Evolutionary conservation across 2,113 vertebrate species (phyloP).

Genomic region (Beaufortia kweichowensis): DNA sequence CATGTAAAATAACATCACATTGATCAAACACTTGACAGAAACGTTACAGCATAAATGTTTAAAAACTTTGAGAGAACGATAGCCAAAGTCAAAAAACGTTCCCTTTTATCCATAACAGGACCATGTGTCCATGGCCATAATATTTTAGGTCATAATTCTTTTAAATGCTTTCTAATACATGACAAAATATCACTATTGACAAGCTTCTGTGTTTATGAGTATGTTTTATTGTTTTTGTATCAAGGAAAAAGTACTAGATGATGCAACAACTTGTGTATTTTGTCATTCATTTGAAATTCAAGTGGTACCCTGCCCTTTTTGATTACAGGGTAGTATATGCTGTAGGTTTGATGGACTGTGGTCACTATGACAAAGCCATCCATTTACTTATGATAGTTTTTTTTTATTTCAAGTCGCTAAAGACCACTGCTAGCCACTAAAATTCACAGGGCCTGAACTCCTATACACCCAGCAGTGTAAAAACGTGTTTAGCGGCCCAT

Average conservation of each 20-base stretch:
- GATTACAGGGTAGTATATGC: constrained; percentile 37
- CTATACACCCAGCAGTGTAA: no score
- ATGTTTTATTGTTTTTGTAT: not conserved
- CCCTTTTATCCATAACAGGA: no score
- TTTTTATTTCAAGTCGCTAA: not conserved
- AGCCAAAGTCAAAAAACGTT: no score
- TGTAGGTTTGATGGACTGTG: constrained; percentile 20
- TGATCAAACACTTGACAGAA: no score
- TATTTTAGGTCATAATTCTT: no score
- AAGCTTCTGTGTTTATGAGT: no score
- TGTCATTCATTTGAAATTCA: constrained; percentile 24
- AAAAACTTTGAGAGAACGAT: no score
- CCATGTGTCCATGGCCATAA: no score
- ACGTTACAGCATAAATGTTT: no score
- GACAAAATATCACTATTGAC: not conserved
- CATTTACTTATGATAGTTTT: constrained; percentile 14
- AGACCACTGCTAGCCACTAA: not conserved
- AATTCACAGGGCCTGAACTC: no score
- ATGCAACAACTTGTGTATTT: constrained; percentile 30
- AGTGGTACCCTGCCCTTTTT: constrained; percentile 18
- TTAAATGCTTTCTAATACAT: not conserved
- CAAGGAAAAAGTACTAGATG: not conserved
- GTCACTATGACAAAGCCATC: constrained; percentile 27
- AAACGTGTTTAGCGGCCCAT: no score
- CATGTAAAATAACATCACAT: no score